A percentile compares a stretch with the other conserved stretches of the same genome.
These are phyloP conservation scores for Ammodytes dubius DNA, from an alignment of 2,113 vertebrate genomes.

Conservation along the genomic window DNA sequence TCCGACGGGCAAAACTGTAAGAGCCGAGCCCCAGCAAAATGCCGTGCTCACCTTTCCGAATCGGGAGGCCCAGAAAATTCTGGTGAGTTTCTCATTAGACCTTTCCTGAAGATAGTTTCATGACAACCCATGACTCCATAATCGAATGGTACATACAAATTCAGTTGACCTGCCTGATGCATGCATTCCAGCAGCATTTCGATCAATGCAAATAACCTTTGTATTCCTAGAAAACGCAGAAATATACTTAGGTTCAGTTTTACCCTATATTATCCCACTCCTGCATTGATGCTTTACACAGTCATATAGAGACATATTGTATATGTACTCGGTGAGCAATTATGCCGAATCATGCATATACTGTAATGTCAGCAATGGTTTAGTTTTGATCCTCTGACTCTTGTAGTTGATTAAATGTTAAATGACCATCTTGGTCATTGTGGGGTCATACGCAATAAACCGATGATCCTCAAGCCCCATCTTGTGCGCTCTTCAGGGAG, in stretches of 20 bases:
- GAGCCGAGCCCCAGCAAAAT: conserved; percentile 54
- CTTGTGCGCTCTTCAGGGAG: conserved; percentile 37
- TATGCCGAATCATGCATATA: background rate
- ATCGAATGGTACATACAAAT: background rate
- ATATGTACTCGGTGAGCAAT: background rate
- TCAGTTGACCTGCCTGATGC: background rate
- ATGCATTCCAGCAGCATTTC: background rate
- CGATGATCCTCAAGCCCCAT: conserved; percentile 58
- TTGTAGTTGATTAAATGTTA: conserved; percentile 53
- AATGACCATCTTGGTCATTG: conserved; percentile 45
- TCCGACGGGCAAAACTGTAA: conserved; percentile 8
- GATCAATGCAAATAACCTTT: background rate
- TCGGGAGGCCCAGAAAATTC: conserved; percentile 68
- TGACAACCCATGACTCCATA: conserved; percentile 10
- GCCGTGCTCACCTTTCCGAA: conserved; percentile 73
- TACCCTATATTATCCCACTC: background rate
- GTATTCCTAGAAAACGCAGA: background rate
- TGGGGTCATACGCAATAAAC: conserved; percentile 53
- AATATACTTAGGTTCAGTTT: background rate
- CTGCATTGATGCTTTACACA: background rate
- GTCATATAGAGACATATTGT: background rate
- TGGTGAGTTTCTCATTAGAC: conserved; percentile 69
- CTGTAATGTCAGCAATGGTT: conserved; percentile 39
- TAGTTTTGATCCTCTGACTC: conserved; percentile 24
- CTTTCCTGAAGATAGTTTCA: conserved; percentile 13